These are phyloP conservation scores for Camponotus fellah DNA, from an alignment of 2,888 invertebrate species.

Conservation along the genomic window DNA sequence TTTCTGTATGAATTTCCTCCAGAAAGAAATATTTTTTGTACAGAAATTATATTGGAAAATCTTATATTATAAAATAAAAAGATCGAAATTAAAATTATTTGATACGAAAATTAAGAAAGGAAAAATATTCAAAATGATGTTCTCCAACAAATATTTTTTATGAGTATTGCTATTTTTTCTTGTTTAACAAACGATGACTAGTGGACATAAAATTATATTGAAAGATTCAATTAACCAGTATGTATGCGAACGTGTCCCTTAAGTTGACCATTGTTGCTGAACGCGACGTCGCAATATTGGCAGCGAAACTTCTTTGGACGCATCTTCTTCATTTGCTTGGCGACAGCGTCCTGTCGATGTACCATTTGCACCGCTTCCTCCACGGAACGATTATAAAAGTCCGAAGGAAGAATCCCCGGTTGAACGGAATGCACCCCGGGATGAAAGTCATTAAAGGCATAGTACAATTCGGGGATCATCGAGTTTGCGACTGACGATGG, in stretches of 20 bases:
- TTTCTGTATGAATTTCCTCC: neutral
- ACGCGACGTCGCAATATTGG: conserved; percentile 95
- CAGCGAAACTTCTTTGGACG: conserved; percentile 97
- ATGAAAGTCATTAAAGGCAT: neutral
- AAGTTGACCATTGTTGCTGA: conserved; percentile 97
- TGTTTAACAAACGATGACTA: neutral
- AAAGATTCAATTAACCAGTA: conserved; percentile 88
- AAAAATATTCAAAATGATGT: neutral
- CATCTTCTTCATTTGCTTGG: conserved; percentile 88
- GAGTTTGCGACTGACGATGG: conserved; percentile 30
- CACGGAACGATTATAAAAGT: conserved; percentile 56
- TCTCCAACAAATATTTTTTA: neutral
- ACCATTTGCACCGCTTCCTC: conserved; percentile 79
- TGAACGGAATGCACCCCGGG: conserved; percentile 14
- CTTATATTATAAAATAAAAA: neutral
- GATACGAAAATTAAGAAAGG: neutral
- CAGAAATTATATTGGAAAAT: neutral
- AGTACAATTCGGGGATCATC: conserved; percentile 27
- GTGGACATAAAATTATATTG: neutral
- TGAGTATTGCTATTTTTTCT: neutral
- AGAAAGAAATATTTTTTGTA: neutral
- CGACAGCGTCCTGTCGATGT: conserved; percentile 78
- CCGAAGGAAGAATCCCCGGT: conserved; percentile 22
- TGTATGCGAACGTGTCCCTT: conserved; percentile 97
- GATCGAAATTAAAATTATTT: neutral